Evolutionary conservation across 2,888 invertebrate species (phyloP).

Genomic region (Dicycla oo): DNA sequence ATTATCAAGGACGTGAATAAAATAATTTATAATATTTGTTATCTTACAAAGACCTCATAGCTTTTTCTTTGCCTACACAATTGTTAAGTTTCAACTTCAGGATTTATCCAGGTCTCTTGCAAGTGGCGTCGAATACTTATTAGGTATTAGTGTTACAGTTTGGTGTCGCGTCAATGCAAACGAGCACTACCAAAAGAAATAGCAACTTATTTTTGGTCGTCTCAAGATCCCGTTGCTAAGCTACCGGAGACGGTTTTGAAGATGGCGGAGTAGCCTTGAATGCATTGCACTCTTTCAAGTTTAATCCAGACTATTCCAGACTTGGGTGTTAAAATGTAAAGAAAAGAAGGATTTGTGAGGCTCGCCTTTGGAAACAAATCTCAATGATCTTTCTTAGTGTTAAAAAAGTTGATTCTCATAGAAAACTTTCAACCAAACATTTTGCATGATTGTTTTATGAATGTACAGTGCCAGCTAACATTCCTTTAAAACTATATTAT

Average conservation of each 20-base stretch:
- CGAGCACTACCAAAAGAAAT: not conserved
- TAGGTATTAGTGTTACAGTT: not conserved
- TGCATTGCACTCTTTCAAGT: constrained; percentile 6
- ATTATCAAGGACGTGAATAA: not conserved
- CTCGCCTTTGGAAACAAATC: not conserved
- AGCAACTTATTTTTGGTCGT: not conserved
- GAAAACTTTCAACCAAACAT: not conserved
- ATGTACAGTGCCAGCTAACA: not conserved
- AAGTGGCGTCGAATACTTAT: not conserved
- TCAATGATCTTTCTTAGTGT: not conserved
- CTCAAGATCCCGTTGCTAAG: not conserved
- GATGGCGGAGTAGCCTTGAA: constrained; percentile 7
- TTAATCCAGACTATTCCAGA: not conserved
- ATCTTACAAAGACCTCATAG: not conserved
- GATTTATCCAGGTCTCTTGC: not conserved
- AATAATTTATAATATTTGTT: constrained; percentile 7
- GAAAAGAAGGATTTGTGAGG: not conserved
- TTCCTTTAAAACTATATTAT: constrained; percentile 10
- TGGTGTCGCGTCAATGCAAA: not conserved
- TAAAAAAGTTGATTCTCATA: not conserved
- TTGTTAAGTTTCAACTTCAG: too few relatives aligned
- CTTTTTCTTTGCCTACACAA: not conserved
- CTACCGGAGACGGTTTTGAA: not conserved
- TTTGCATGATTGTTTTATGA: not conserved
- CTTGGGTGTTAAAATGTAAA: not conserved